These are phyloP conservation scores for Megaustenia siamemsis DNA, from an alignment of 2,888 invertebrate genomes.

Conservation along the genomic window DNA sequence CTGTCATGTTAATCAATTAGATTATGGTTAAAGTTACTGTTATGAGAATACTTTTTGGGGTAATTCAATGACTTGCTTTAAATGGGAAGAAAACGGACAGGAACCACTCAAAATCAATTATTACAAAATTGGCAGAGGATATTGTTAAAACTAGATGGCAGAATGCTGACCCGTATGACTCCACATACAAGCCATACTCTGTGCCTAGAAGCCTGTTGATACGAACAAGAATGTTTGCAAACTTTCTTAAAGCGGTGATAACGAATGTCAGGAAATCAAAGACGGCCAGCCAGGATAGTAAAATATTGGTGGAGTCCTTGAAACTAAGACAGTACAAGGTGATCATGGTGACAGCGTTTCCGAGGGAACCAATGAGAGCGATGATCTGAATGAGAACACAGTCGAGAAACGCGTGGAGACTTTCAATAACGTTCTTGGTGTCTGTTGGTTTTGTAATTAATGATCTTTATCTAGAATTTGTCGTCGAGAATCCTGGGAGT, in stretches of 20 bases:
- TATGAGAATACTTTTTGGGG: background rate
- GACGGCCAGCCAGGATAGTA: constrained; percentile 19
- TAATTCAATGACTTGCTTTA: background rate
- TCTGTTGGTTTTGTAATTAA: background rate
- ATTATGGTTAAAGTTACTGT: background rate
- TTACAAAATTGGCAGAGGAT: background rate
- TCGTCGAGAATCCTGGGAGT: background rate
- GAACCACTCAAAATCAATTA: constrained; percentile 35
- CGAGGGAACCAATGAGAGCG: background rate
- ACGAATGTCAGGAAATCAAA: background rate
- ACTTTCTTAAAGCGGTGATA: background rate
- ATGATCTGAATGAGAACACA: background rate
- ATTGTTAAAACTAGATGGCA: background rate
- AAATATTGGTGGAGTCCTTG: constrained; percentile 6
- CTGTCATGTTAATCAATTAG: no score
- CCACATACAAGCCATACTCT: background rate
- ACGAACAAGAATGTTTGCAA: background rate
- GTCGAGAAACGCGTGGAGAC: background rate
- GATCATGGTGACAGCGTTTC: constrained; percentile 23
- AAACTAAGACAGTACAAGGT: background rate
- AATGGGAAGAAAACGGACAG: constrained; percentile 38
- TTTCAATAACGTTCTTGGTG: background rate
- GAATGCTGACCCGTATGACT: background rate
- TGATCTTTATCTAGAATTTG: background rate
- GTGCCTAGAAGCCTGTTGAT: background rate